A percentile compares a stretch with the other conserved stretches of the same genome.
Evolutionary conservation across 2,888 invertebrate species (phyloP).

Genomic region (Rhingia rostrata): DNA sequence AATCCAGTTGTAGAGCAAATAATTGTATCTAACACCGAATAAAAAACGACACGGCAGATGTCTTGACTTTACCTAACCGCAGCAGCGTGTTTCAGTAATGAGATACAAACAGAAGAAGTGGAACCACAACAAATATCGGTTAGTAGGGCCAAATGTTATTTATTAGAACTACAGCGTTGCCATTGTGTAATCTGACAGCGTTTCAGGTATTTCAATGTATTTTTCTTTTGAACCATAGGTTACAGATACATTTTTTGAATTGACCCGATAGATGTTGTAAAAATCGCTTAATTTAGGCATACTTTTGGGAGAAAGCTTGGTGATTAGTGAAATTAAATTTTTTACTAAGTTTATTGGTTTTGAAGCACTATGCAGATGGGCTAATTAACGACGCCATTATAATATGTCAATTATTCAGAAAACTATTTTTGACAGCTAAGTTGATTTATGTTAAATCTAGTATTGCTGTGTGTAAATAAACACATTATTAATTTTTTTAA

Average conservation of each 20-base stretch:
- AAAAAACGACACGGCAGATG: constrained; percentile 1
- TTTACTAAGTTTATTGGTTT: not conserved
- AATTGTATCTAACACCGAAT: constrained; percentile 20
- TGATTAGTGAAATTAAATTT: not conserved
- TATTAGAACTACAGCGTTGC: not conserved
- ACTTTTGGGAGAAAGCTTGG: no score
- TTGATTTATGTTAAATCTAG: not conserved
- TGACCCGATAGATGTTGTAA: no score
- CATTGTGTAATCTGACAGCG: constrained; percentile 26
- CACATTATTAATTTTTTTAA: not conserved
- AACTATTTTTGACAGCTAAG: not conserved
- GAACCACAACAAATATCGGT: not conserved
- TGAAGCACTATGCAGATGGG: not conserved
- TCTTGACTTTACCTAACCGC: constrained; percentile 32
- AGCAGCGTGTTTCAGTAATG: constrained; percentile 22
- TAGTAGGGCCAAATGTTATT: constrained; percentile 2
- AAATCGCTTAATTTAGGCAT: no score
- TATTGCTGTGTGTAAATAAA: not conserved
- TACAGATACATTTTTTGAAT: no score
- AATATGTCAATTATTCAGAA: not conserved
- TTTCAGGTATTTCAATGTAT: not conserved
- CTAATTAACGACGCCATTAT: no score
- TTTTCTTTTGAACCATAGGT: not conserved
- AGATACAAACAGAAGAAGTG: constrained; percentile 3
- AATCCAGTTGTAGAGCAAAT: constrained; percentile 30